Conservation (phyloP, 2,888 invertebrate genomes). For the Timandra comae region DNA sequence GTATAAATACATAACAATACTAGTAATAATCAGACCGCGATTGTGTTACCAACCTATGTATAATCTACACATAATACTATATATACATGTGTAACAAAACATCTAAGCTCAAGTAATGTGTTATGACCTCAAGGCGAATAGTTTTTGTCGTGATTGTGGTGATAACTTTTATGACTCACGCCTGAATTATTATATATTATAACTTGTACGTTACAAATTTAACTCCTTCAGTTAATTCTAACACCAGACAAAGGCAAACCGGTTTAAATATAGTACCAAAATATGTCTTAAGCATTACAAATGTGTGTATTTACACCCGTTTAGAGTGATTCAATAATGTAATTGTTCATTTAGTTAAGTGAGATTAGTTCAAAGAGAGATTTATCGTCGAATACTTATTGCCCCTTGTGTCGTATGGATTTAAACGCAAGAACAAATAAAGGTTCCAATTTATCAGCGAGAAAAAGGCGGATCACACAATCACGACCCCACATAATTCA, state of each 20-base stretch:
- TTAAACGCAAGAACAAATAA: not conserved
- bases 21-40: too few species aligned
- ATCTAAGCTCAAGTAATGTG: conserved; percentile 45
- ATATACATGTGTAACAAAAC: conserved; percentile 34
- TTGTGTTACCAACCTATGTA: too few species aligned
- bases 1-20: too few species aligned
- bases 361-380: too few species aligned
- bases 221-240: conserved; percentile 7
- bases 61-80: too few species aligned
- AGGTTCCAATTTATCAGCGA: conserved; percentile 12
- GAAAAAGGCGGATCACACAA: conserved; percentile 27
- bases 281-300: conserved; percentile 13
- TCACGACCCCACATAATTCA: conserved; percentile 28
- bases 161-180: conserved; percentile 42
- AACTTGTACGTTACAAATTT: conserved; percentile 19
- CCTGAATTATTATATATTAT: too few species aligned
- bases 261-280: conserved; percentile 21
- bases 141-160: conserved; percentile 38
- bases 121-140: conserved; percentile 44
- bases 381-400: too few species aligned
- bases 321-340: too few species aligned
- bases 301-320: too few species aligned
- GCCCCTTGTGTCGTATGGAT: not conserved
- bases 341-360: too few species aligned
- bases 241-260: too few species aligned